Evolutionary conservation across 2,797 vertebrate species (phyloP), one percentile per base, ranked within the genome.

Genomic region (Phoeniculus purpureus): DNA sequence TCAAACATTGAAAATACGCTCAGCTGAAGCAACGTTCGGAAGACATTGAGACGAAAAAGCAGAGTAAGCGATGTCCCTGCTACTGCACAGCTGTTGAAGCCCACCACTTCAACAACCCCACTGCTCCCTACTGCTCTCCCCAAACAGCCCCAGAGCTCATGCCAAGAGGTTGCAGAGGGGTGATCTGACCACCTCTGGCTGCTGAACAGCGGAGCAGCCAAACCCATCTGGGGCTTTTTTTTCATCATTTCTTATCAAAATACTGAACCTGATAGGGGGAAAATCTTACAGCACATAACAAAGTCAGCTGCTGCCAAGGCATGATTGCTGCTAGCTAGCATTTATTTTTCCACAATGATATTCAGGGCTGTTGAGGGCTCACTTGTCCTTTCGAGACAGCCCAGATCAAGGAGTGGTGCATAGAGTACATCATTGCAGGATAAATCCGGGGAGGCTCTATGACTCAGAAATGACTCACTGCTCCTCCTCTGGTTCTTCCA

Each of bases 391-490:
- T 86, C 31, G 84, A 90, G 90, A 70, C 94, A 90, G 90, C 54
- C 83, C 81, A 87, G 90, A 81, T 77, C 84, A 80, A 95, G 92
- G 91, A 93, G 92, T 86, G 92, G 88, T 67, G 71, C 18, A 37
- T 50, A 32, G 25, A 86, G 81, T 61, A 70, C 87, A 60, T 85
- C 90, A 71, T 37, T 54, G 67, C 82, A 67, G 93, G 93, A 91
- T 79, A 89, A 76, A 93, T 74, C 89, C 85, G 13, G 92, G 93
- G 85, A 96, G 89, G 83, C 89, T 95, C 94, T 56, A 84, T 96
- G 95, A 96, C 77, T 95, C 95, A 95, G 50, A 45, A 93, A 7
- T 95, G 94, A 96, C 60, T 96, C 95, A 95, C 87, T 82, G 92
- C 85, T 95, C 93, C 90, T 95, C 94, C 92, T 94, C 93, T 91